These are phyloP conservation scores for Procavia capensis DNA, from an alignment of 2,113 vertebrate genomes.

Conservation along the genomic window DNA sequence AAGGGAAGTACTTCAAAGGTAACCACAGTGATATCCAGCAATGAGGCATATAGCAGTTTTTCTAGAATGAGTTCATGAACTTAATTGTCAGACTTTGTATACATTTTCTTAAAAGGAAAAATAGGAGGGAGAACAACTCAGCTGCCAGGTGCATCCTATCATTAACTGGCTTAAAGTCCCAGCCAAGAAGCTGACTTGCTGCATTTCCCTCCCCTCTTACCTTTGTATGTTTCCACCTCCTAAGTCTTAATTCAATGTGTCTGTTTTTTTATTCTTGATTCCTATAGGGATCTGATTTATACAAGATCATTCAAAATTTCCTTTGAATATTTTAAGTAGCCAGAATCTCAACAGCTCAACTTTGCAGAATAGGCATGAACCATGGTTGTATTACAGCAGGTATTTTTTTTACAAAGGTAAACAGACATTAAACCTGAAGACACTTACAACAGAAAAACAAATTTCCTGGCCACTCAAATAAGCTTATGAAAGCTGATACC, in stretches of 20 bases:
- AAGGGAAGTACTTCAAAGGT: too few relatives aligned
- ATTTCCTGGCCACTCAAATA: constrained; percentile 16
- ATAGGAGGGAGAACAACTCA: neutral
- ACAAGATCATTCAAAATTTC: neutral
- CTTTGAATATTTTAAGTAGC: constrained; percentile 22
- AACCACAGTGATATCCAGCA: too few relatives aligned
- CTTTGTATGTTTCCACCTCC: neutral
- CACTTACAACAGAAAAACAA: constrained; percentile 43
- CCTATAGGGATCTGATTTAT: neutral
- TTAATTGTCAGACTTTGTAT: too few relatives aligned
- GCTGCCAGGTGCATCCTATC: neutral
- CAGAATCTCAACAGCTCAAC: neutral
- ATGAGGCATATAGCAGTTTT: too few relatives aligned
- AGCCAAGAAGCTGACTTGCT: neutral
- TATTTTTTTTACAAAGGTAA: constrained; percentile 18
- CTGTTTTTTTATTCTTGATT: neutral
- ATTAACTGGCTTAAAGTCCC: neutral
- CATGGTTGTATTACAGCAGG: neutral
- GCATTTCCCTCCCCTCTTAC: neutral
- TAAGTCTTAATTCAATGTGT: neutral
- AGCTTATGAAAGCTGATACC: neutral
- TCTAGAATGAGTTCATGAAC: too few relatives aligned
- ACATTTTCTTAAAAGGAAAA: neutral
- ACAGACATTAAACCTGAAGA: constrained; percentile 29
- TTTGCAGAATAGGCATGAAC: neutral